Conservation (phyloP, 2,113 vertebrate species). For the Sapajus apella region DNA sequence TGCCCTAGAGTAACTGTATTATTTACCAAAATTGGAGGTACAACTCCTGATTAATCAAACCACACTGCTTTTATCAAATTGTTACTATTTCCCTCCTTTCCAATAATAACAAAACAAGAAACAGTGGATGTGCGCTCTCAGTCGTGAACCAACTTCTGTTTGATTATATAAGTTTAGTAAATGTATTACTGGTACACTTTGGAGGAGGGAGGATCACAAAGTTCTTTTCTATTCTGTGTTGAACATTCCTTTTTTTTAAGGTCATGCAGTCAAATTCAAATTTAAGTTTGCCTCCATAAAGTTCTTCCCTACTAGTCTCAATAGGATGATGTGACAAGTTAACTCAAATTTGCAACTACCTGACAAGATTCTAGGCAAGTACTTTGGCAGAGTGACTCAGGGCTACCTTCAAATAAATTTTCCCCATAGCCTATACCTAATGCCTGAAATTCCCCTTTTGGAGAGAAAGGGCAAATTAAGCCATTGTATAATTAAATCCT, state of each 20-base stretch:
- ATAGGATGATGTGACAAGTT: not conserved
- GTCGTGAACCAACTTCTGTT: not conserved
- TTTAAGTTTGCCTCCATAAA: not conserved
- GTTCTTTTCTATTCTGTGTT: not conserved
- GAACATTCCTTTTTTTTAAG: not conserved
- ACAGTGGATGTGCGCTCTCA: not conserved
- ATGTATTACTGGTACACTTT: not conserved
- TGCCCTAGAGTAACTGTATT: not conserved
- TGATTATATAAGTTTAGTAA: not conserved
- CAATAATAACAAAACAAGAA: constrained; percentile 26
- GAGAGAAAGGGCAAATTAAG: not conserved
- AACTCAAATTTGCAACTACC: not conserved
- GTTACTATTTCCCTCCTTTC: not conserved
- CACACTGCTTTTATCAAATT: constrained; percentile 29
- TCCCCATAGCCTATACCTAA: not conserved
- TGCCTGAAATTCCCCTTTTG: not conserved
- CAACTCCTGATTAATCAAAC: not conserved
- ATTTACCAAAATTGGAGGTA: not conserved
- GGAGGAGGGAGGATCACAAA: not conserved
- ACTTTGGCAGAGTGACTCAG: not conserved
- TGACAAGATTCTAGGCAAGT: not conserved
- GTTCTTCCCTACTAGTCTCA: not conserved
- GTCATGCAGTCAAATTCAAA: not conserved
- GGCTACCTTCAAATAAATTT: not conserved
- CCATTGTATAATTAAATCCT: not conserved